Percentiles rank a stretch among this genome's conserved stretches.
These are phyloP conservation scores for Sapayoa aenigma DNA, from an alignment of 2,113 vertebrate species.

Conservation along the genomic window DNA sequence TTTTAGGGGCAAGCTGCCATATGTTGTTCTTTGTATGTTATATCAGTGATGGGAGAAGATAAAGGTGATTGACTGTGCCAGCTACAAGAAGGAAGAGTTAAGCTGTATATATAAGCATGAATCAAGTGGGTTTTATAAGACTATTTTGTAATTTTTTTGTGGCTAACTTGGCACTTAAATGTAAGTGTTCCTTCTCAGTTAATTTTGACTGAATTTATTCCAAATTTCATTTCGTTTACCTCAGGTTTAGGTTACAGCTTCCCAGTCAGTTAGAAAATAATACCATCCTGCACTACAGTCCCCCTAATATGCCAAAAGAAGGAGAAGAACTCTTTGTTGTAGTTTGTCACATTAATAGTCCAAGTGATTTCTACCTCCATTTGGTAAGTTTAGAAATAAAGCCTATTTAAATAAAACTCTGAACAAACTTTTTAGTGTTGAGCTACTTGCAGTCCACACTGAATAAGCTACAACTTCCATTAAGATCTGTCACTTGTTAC, in stretches of 20 bases:
- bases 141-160: accelerated
- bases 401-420: neutral
- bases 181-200: neutral
- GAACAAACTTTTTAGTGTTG: neutral
- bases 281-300: conserved; percentile 67
- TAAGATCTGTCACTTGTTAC: neutral
- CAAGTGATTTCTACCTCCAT: conserved; percentile 88
- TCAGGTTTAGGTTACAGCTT: conserved; percentile 67
- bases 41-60: neutral
- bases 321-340: conserved; percentile 70
- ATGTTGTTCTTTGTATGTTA: neutral
- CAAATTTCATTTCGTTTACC: neutral
- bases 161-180: neutral
- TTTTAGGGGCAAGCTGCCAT: neutral
- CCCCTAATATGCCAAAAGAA: conserved; percentile 74
- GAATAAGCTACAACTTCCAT: neutral
- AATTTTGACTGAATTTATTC: neutral
- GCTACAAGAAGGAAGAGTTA: neutral
- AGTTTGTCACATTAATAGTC: conserved; percentile 83
- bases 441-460: neutral
- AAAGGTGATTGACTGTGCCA: neutral
- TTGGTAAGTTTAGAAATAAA: conserved; percentile 74
- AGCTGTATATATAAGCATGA: neutral
- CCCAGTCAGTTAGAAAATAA: conserved; percentile 15
- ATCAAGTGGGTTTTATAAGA: neutral